These are phyloP conservation scores for Knipowitschia caucasica DNA, from an alignment of 2,797 vertebrate species.

Conservation along the genomic window DNA sequence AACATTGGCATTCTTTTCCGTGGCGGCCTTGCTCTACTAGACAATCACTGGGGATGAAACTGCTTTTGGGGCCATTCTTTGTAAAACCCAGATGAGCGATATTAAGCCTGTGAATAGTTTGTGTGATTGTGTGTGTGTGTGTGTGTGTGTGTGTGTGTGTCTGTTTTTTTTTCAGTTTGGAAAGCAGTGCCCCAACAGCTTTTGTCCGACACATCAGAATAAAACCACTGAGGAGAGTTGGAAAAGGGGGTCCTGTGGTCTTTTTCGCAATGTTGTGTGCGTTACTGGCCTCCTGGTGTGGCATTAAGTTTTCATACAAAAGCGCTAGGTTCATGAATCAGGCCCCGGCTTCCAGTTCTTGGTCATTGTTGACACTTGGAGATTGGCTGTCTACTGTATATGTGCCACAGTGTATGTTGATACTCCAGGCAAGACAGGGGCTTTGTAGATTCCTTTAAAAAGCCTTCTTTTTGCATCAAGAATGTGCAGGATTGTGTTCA, in stretches of 20 bases:
- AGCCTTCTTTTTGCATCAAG: not conserved
- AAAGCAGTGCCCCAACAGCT: constrained; percentile 49
- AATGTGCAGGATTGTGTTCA: constrained; percentile 19
- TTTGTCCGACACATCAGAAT: constrained; percentile 66
- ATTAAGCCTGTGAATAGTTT: constrained; percentile 73
- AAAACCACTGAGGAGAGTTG: constrained; percentile 62
- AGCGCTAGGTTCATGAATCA: constrained; percentile 76
- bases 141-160: constrained; percentile 38
- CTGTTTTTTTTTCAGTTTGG: constrained; percentile 15
- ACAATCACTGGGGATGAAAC: constrained; percentile 78
- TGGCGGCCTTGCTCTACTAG: constrained; percentile 57
- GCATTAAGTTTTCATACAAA: constrained; percentile 75
- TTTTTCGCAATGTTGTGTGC: constrained; percentile 62
- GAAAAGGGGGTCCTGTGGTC: constrained; percentile 63
- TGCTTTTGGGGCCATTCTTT: constrained; percentile 64
- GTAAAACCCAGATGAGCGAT: constrained; percentile 66
- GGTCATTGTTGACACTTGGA: constrained; percentile 46
- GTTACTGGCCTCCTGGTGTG: constrained; percentile 71
- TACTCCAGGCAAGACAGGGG: constrained; percentile 2
- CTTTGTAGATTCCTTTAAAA: constrained; percentile 4
- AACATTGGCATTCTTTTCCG: constrained; percentile 62
- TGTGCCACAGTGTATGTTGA: not conserved
- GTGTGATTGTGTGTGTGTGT: constrained; percentile 33
- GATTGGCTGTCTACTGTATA: constrained; percentile 33
- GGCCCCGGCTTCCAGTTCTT: constrained; percentile 49